Evolutionary conservation across 2,888 invertebrate species (phyloP).

Genomic region (Rugalucina vietnamica): DNA sequence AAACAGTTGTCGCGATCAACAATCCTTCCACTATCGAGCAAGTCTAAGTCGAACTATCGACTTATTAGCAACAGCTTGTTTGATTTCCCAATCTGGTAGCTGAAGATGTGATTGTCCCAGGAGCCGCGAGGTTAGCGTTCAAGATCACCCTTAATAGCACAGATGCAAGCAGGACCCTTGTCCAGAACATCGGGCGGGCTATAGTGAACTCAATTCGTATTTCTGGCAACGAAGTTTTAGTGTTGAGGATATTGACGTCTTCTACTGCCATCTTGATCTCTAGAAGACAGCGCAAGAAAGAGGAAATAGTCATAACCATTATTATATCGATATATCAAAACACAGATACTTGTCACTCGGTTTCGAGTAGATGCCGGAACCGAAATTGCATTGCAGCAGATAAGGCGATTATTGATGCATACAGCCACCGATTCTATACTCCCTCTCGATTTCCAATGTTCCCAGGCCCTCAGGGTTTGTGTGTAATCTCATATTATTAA

Average conservation of each 20-base stretch:
- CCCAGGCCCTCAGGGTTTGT: too few species aligned
- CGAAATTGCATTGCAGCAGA: slow-evolving; percentile 21
- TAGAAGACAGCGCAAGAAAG: background rate
- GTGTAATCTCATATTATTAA: too few species aligned
- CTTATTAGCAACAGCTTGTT: background rate
- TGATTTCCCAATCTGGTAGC: slow-evolving; percentile 1
- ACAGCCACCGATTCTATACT: slow-evolving; percentile 51
- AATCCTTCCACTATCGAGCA: too few species aligned
- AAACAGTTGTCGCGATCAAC: too few species aligned
- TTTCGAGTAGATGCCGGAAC: slow-evolving; percentile 38
- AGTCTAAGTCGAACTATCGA: too few species aligned
- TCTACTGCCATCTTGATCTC: slow-evolving; percentile 41
- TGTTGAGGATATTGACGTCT: background rate
- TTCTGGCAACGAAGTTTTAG: slow-evolving; percentile 47
- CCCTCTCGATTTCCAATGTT: slow-evolving; percentile 54
- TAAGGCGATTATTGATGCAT: slow-evolving; percentile 48
- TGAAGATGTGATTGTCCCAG: background rate
- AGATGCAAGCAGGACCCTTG: slow-evolving; percentile 38
- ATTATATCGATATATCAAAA: slow-evolving; percentile 46
- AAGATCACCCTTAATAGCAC: background rate
- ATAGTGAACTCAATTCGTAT: background rate
- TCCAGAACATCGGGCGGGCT: slow-evolving; percentile 49
- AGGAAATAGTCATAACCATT: slow-evolving; percentile 25
- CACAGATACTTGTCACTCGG: background rate
- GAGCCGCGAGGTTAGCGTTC: slow-evolving; percentile 47